Conservation (phyloP, 2,113 vertebrate genomes). For the Bubo scandiacus region DNA sequence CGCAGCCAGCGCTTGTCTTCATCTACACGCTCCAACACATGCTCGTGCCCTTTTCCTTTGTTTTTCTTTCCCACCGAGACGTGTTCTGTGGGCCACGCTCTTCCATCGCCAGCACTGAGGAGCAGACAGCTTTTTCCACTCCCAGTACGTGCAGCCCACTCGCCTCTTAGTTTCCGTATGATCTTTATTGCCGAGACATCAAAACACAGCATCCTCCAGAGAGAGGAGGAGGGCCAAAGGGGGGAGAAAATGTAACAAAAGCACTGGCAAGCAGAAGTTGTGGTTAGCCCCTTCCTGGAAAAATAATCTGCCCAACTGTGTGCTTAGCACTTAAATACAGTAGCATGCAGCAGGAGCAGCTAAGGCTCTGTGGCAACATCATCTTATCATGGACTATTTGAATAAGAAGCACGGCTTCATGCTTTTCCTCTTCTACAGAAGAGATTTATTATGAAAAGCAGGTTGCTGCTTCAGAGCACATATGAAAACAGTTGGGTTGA, state of each 20-base stretch:
- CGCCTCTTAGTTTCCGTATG: neutral
- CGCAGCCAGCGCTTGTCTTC: neutral
- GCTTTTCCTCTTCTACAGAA: neutral
- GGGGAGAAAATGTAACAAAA: neutral
- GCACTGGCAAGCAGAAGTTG: neutral
- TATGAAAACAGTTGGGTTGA: constrained; percentile 55
- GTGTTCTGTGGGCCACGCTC: neutral
- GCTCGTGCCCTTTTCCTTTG: rapidly evolving
- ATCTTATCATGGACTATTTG: neutral
- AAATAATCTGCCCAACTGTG: neutral
- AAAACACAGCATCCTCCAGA: neutral
- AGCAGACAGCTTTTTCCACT: neutral
- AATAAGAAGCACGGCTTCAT: neutral
- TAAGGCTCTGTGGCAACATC: neutral
- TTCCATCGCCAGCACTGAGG: neutral
- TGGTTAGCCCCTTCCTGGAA: neutral
- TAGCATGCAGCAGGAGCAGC: neutral
- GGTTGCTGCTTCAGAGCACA: neutral
- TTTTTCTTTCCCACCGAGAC: neutral
- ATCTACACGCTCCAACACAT: rapidly evolving
- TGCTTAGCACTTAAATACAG: neutral
- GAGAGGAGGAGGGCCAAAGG: neutral
- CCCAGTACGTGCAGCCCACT: neutral
- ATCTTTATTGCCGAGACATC: neutral
- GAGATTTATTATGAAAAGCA: constrained; percentile 31